Percentiles rank a stretch among this genome's conserved stretches.
Conservation (phyloP, 2,797 vertebrate genomes). For the Anguilla obscura region DNA sequence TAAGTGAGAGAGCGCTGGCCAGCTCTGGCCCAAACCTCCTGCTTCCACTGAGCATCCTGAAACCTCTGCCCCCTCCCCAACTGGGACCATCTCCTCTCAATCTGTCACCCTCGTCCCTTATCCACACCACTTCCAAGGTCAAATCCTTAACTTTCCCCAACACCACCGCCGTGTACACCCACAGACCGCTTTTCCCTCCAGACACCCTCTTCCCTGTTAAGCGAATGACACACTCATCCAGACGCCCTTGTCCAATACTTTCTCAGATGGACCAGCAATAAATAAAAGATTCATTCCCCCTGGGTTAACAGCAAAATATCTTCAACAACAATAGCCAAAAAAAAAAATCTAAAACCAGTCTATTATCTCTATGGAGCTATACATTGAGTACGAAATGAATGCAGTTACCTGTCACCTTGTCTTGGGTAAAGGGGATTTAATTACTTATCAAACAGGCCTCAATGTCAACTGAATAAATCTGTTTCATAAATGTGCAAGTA, state of each 20-base stretch:
- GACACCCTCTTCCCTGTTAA: background rate
- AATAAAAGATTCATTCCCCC: conserved; percentile 54
- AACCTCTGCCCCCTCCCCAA: conserved; percentile 6
- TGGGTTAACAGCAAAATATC: conserved; percentile 54
- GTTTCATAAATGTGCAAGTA: conserved; percentile 95
- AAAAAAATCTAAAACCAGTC: conserved; percentile 60
- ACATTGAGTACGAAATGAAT: conserved; percentile 80
- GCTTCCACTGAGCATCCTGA: conserved; percentile 23
- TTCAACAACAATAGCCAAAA: conserved; percentile 76
- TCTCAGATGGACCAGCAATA: conserved; percentile 44
- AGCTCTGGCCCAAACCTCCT: conserved; percentile 41
- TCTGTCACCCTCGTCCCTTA: background rate
- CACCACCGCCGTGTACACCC: background rate
- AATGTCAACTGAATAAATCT: conserved; percentile 95
- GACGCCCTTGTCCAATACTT: conserved; percentile 14
- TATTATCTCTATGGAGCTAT: conserved; percentile 85
- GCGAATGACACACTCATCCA: conserved; percentile 59
- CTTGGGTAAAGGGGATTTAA: conserved; percentile 92
- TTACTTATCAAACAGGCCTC: conserved; percentile 97
- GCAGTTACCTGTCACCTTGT: conserved; percentile 94
- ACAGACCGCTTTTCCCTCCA: background rate
- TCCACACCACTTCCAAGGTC: conserved; percentile 29
- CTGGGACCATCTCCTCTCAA: conserved; percentile 1
- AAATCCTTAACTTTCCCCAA: background rate
- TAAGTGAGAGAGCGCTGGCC: conserved; percentile 43